Evolutionary conservation across 1,140 invertebrate species (phyloP).

Genomic region (Pseudomyrmex gracilis): DNA sequence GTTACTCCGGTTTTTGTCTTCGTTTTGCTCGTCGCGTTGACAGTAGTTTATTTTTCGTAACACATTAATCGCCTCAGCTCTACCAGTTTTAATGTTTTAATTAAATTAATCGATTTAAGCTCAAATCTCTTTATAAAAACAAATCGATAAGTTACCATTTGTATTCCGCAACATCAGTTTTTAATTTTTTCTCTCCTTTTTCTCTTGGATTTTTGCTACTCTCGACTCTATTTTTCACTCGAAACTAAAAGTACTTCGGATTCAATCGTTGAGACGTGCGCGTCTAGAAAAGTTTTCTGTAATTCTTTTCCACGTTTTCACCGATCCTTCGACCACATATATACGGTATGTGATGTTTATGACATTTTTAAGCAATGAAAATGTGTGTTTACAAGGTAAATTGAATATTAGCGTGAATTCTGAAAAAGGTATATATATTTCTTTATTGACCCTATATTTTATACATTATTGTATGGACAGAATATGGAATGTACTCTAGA

Average conservation of each 20-base stretch:
- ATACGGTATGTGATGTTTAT: too few species aligned
- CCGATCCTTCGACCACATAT: slow-evolving; percentile 66
- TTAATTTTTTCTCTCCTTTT: slow-evolving; percentile 6
- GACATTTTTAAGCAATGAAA: slow-evolving; percentile 12
- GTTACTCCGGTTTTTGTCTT: background rate
- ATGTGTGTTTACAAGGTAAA: background rate
- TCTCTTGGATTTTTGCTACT: background rate
- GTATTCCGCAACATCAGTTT: background rate
- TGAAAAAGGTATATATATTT: slow-evolving; percentile 72
- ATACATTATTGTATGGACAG: slow-evolving; percentile 68
- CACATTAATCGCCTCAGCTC: background rate
- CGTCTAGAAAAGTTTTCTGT: slow-evolving; percentile 66
- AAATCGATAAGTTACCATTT: slow-evolving; percentile 4
- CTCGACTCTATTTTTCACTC: background rate
- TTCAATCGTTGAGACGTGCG: slow-evolving; percentile 1
- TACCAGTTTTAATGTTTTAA: background rate
- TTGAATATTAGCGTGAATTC: slow-evolving; percentile 8
- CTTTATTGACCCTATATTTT: slow-evolving; percentile 72
- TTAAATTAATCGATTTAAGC: background rate
- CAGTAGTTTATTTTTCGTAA: background rate
- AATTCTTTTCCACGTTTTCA: slow-evolving; percentile 65
- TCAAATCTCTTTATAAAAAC: background rate
- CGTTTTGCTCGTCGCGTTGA: background rate
- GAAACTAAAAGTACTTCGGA: background rate
- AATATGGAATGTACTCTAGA: slow-evolving; percentile 65